A percentile compares a stretch with the other conserved stretches of the same genome.
Evolutionary conservation across 2,888 invertebrate species (phyloP).

Genomic region (Leucophenga montana): DNA sequence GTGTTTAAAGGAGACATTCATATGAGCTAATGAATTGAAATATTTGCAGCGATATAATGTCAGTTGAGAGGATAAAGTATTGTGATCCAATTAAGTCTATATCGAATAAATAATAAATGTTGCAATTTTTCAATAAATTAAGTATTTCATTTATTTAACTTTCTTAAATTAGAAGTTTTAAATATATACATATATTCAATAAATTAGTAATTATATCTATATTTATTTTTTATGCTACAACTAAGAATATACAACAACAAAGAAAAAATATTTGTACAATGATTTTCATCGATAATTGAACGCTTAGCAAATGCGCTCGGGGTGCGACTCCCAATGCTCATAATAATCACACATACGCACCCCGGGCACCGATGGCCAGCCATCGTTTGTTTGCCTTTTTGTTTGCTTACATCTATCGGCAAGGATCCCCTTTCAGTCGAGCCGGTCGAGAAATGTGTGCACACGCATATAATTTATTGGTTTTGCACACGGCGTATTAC

Average conservation of each 20-base stretch:
- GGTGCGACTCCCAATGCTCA: conserved; percentile 29
- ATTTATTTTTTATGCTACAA: not conserved
- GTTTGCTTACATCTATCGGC: conserved; percentile 13
- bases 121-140: not conserved
- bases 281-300: not conserved
- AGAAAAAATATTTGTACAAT: not conserved
- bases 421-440: conserved; percentile 34
- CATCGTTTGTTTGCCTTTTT: conserved; percentile 51
- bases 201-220: not conserved
- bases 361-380: conserved; percentile 62
- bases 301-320: conserved; percentile 44
- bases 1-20: too few relatives aligned
- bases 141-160: not conserved
- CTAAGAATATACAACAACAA: conserved; percentile 11
- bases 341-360: conserved; percentile 16
- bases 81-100: too few relatives aligned
- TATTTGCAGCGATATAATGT: too few relatives aligned
- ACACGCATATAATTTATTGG: conserved; percentile 46
- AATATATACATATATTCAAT: not conserved
- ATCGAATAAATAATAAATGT: not conserved
- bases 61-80: too few relatives aligned
- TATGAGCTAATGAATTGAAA: too few relatives aligned
- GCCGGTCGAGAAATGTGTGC: conserved; percentile 25
- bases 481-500: conserved; percentile 32
- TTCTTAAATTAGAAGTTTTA: not conserved